Evolutionary conservation across 2,888 invertebrate species (phyloP).

Genomic region (Noctua janthe): DNA sequence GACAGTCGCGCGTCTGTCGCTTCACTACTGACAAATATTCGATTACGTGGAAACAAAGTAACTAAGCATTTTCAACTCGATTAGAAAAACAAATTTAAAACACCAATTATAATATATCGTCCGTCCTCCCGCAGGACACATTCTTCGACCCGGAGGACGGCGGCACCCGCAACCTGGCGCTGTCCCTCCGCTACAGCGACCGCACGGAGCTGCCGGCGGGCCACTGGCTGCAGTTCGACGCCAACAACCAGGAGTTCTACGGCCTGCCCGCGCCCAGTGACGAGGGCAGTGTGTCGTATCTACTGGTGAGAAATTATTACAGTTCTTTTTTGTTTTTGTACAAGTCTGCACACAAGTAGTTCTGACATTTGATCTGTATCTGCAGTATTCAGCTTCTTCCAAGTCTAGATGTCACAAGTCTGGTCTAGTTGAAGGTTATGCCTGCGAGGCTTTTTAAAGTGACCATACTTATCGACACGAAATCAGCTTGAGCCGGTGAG

Average conservation of each 20-base stretch:
- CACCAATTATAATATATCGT: neutral
- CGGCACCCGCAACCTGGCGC: constrained; percentile 92
- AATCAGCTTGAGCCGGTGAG: neutral
- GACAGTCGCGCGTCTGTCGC: too few relatives aligned
- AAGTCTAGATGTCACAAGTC: neutral
- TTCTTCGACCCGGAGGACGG: constrained; percentile 97
- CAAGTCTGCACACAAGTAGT: too few relatives aligned
- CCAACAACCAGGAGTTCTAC: constrained; percentile 96
- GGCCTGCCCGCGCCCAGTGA: constrained; percentile 95
- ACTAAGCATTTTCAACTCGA: neutral
- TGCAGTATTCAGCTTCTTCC: neutral
- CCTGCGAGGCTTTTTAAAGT: neutral
- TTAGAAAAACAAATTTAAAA: neutral
- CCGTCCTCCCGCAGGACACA: constrained; percentile 91
- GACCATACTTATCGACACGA: neutral
- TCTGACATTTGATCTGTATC: neutral
- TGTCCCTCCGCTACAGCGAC: constrained; percentile 94
- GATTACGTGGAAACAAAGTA: neutral
- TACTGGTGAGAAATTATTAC: constrained; percentile 88
- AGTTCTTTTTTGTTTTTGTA: too few relatives aligned
- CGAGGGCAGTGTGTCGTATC: constrained; percentile 94
- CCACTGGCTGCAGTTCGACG: constrained; percentile 97
- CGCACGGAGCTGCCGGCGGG: constrained; percentile 91
- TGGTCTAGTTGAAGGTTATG: neutral
- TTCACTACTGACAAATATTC: neutral